Conservation (phyloP, 2,888 invertebrate species). For the Sclerodermus sp. region DNA sequence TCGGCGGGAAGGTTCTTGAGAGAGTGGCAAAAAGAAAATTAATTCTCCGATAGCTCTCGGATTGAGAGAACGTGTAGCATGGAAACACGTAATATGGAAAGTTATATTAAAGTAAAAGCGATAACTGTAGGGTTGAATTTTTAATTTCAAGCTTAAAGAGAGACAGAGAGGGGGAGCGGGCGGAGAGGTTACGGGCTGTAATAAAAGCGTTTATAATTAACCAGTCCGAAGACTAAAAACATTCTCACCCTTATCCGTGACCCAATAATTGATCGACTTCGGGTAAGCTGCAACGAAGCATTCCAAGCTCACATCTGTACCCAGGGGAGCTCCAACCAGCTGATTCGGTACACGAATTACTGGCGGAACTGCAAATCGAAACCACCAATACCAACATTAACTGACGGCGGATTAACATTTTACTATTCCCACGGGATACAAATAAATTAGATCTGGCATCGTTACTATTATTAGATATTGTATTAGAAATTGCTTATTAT, state of each 20-base stretch:
- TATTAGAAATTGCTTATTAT: no score
- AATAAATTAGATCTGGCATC: constrained; percentile 1
- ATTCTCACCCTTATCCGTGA: constrained; percentile 78
- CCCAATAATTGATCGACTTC: constrained; percentile 89
- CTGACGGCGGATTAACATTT: background rate
- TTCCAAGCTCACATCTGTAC: constrained; percentile 83
- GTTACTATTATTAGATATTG: constrained; percentile 7
- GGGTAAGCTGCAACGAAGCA: constrained; percentile 90
- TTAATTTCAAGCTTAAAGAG: constrained; percentile 14
- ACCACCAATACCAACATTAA: constrained; percentile 3
- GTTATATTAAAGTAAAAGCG: no score
- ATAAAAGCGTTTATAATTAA: background rate
- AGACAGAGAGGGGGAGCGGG: no score
- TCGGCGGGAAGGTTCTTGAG: no score
- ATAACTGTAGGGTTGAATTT: constrained; percentile 15
- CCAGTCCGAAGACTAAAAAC: background rate
- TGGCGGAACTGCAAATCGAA: constrained; percentile 75
- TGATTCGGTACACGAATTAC: constrained; percentile 91
- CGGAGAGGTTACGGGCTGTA: background rate
- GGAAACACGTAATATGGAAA: no score
- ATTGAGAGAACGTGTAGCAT: no score
- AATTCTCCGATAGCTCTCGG: no score
- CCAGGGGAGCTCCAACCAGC: constrained; percentile 84
- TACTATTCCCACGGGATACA: constrained; percentile 14
- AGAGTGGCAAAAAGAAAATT: no score